These are phyloP conservation scores for Sinelater perroti DNA, from an alignment of 2,888 invertebrate genomes.

Conservation along the genomic window DNA sequence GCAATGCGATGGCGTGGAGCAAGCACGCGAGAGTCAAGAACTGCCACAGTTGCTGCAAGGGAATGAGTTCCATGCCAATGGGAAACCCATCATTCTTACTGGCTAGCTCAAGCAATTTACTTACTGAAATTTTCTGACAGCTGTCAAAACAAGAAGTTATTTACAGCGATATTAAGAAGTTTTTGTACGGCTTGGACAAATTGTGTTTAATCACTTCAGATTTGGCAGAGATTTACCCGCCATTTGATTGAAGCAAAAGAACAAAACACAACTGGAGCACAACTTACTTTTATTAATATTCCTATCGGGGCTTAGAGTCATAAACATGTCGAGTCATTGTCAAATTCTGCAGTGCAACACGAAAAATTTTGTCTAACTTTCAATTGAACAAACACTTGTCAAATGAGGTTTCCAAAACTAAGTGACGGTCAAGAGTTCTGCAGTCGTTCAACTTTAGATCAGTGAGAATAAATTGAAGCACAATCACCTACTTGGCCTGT, in stretches of 20 bases:
- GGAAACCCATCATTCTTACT: not conserved
- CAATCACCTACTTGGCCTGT: slow-evolving; percentile 60
- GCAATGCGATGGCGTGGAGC: not conserved
- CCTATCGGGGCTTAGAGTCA: not conserved
- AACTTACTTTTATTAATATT: not conserved
- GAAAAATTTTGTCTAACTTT: not conserved
- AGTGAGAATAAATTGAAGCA: not conserved
- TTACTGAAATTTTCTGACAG: slow-evolving; percentile 3
- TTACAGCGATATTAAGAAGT: no score
- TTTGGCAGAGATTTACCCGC: no score
- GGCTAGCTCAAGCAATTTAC: no score
- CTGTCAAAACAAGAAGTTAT: not conserved
- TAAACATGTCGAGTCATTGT: slow-evolving; percentile 1
- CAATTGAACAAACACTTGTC: not conserved
- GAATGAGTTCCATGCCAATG: slow-evolving; percentile 5
- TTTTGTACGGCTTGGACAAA: no score
- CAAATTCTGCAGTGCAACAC: slow-evolving; percentile 2
- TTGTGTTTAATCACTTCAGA: no score
- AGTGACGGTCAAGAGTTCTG: not conserved
- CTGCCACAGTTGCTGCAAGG: not conserved
- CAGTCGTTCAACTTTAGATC: not conserved
- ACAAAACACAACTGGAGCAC: not conserved
- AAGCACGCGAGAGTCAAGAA: not conserved
- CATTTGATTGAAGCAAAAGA: not conserved
- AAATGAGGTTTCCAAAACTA: not conserved